Percentiles rank a stretch among this genome's conserved stretches.
Conservation (phyloP, 2,797 vertebrate species). For the Heteromormyrus szaboi region DNA sequence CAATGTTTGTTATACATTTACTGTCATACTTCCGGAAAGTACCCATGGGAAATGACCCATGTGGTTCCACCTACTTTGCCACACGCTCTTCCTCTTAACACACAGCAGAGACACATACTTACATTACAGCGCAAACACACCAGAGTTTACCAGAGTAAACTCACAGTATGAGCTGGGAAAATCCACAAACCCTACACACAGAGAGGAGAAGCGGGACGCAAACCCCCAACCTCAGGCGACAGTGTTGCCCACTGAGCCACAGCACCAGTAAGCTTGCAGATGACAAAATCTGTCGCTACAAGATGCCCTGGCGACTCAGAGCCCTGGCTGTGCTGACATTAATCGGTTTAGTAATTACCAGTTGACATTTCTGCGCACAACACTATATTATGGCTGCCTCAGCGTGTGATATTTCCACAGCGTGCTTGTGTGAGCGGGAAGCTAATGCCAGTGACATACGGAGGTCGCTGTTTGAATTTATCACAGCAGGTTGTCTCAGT, state of each 20-base stretch:
- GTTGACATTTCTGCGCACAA: conserved; percentile 53
- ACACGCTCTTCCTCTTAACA: not conserved
- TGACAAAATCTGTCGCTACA: conserved; percentile 2
- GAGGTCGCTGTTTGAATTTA: conserved; percentile 48
- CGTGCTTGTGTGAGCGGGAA: conserved; percentile 6
- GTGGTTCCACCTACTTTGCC: not conserved
- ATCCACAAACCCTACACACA: not conserved
- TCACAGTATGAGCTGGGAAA: not conserved
- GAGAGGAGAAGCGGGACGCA: not conserved
- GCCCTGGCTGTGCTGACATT: conserved; percentile 42
- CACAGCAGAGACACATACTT: not conserved
- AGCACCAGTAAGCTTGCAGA: not conserved
- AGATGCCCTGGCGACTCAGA: conserved; percentile 15
- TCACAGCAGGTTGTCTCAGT: conserved; percentile 40
- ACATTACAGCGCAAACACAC: not conserved
- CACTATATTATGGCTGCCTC: conserved; percentile 26
- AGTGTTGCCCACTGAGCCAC: not conserved
- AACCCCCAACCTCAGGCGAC: not conserved
- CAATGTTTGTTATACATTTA: not conserved
- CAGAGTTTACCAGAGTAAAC: not conserved
- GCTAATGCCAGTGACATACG: conserved; percentile 25
- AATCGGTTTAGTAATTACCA: conserved; percentile 54
- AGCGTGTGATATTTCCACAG: conserved; percentile 5
- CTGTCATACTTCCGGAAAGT: not conserved
- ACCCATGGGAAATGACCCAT: not conserved